Evolutionary conservation across 2,888 invertebrate species (phyloP).

Genomic region (Ametastegia equiseti): DNA sequence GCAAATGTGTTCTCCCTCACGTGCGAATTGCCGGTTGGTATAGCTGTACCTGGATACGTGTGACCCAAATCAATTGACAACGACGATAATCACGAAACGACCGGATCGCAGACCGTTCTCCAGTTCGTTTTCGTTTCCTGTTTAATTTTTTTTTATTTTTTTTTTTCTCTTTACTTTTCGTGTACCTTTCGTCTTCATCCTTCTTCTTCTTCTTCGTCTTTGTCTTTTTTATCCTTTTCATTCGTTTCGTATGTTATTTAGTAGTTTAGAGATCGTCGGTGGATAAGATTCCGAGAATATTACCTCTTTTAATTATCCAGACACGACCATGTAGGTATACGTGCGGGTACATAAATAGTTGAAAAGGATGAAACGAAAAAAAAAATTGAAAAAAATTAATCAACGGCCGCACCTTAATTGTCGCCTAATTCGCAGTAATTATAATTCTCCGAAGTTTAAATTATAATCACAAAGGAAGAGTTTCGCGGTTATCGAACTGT

Average conservation of each 20-base stretch:
- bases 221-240: constrained; percentile 37
- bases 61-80: constrained; percentile 58
- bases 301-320: not conserved
- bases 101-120: constrained; percentile 23
- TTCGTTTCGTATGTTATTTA: too few species aligned
- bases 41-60: constrained; percentile 55
- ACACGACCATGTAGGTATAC: not conserved
- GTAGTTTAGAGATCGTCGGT: not conserved
- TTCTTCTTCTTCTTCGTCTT: not conserved
- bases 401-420: not conserved
- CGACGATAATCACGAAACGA: too few species aligned
- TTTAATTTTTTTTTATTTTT: not conserved
- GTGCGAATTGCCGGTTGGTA: constrained; percentile 34
- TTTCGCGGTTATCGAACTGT: not conserved
- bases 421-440: not conserved
- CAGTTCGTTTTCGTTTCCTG: not conserved
- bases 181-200: constrained; percentile 49
- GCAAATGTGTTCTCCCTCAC: too few species aligned
- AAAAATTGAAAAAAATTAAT: not conserved
- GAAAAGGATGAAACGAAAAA: not conserved
- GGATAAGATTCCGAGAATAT: not conserved
- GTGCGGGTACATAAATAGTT: not conserved
- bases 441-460: not conserved
- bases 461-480: not conserved
- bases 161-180: too few species aligned